A percentile compares a stretch with the other conserved stretches of the same genome.
phyloP scores from a whole-genome alignment of 2,113 vertebrate species.

The Nothoprocta pentlandii region DNA sequence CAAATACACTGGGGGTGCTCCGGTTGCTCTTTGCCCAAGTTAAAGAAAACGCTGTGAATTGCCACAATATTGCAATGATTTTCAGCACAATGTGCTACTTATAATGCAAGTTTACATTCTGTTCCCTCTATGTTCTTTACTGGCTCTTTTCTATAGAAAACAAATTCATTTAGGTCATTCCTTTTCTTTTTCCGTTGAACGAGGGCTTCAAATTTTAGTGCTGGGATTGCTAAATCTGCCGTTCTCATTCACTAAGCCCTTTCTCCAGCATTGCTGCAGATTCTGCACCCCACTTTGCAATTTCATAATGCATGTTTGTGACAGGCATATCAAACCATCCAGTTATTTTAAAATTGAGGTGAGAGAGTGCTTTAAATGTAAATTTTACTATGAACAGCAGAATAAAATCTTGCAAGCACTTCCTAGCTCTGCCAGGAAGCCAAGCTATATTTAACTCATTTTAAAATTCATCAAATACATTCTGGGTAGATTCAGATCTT shows the following conservation, averaged over 20 bases:
- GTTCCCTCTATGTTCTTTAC: not conserved
- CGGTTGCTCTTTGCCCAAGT: not conserved
- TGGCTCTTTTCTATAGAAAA: not conserved
- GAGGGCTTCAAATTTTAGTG: not conserved
- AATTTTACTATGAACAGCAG: conserved; percentile 38
- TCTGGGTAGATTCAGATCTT: conserved; percentile 49
- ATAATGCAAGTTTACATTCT: not conserved
- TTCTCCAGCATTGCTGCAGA: not conserved
- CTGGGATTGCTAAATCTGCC: not conserved
- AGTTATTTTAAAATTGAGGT: conserved; percentile 43
- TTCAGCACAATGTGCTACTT: not conserved
- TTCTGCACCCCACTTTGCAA: conserved; percentile 2
- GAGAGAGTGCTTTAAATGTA: conserved; percentile 56
- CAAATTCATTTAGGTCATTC: not conserved
- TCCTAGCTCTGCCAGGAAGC: conserved; percentile 43
- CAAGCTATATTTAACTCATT: conserved; percentile 63
- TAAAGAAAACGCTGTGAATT: not conserved
- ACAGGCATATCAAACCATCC: conserved; percentile 43
- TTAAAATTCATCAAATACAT: conserved; percentile 64
- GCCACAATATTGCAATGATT: not conserved
- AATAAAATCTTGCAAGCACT: conserved; percentile 49
- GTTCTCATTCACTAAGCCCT: not conserved
- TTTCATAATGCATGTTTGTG: conserved; percentile 23
- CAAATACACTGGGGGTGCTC: not conserved
- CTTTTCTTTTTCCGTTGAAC: not conserved